Evolutionary conservation across 2,888 invertebrate genomes (phyloP).

Genomic region (Hemistola chrysoprasaria): DNA sequence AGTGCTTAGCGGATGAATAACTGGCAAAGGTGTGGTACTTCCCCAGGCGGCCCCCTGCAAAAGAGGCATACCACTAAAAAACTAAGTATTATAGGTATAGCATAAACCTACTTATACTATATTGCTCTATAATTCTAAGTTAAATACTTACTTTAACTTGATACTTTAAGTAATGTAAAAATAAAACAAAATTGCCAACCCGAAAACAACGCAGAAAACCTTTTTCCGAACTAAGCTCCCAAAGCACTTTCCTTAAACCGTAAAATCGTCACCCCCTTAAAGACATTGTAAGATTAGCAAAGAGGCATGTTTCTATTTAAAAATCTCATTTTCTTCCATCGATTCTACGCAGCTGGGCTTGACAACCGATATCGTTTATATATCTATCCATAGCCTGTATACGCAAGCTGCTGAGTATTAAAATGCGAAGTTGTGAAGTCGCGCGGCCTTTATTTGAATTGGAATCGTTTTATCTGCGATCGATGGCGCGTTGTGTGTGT

Average conservation of each 20-base stretch:
- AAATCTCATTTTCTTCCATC: constrained; percentile 47
- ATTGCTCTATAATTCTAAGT: no score
- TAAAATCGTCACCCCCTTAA: constrained; percentile 23
- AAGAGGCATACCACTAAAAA: no score
- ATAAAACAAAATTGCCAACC: no score
- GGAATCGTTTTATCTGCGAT: constrained; percentile 5
- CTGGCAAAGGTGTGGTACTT: no score
- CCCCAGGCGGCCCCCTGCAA: no score
- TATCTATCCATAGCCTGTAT: constrained; percentile 8
- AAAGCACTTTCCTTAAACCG: constrained; percentile 13
- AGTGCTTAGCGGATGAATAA: no score
- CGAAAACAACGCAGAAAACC: no score
- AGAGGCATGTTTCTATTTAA: constrained; percentile 70
- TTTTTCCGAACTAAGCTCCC: no score
- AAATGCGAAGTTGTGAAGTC: constrained; percentile 3
- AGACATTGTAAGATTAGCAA: constrained; percentile 44
- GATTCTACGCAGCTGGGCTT: constrained; percentile 51
- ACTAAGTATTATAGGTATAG: no score
- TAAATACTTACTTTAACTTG: no score
- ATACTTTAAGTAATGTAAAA: no score
- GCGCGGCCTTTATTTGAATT: constrained; percentile 2
- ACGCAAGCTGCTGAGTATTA: not conserved
- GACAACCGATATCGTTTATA: constrained; percentile 49
- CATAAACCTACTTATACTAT: no score
- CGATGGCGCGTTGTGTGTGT: not conserved